phyloP scores from a whole-genome alignment of 2,888 invertebrate genomes.

The Epinotia nisella region DNA sequence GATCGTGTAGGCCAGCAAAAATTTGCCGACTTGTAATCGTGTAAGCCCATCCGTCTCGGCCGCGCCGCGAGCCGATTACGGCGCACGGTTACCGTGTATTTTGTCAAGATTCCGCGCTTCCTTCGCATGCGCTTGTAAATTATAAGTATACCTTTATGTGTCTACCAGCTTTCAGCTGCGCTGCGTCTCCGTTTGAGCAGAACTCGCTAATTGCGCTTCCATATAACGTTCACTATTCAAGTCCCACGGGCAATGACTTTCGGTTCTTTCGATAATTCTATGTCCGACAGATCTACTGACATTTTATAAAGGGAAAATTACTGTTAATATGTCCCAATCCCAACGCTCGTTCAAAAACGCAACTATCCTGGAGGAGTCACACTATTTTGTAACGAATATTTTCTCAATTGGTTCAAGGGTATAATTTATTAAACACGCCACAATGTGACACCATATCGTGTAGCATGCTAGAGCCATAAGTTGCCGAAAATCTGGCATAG shows the following conservation, averaged over 20 bases:
- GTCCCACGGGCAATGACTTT: not conserved
- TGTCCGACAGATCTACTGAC: too few relatives aligned
- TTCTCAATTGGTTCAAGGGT: not conserved
- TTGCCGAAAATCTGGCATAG: not conserved
- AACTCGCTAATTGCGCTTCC: not conserved
- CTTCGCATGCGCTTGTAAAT: conserved; percentile 42
- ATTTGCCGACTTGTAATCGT: conserved; percentile 34
- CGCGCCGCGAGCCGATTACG: conserved; percentile 67
- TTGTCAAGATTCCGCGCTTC: conserved; percentile 56
- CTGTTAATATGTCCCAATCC: too few relatives aligned
- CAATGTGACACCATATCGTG: not conserved
- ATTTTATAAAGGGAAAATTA: too few relatives aligned
- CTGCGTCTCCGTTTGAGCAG: not conserved
- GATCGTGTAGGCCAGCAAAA: conserved; percentile 7
- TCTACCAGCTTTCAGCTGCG: not conserved
- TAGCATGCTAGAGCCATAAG: not conserved
- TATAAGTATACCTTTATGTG: not conserved
- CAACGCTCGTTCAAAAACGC: too few relatives aligned
- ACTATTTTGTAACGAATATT: not conserved
- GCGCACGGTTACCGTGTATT: conserved; percentile 52
- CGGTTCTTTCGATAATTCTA: too few relatives aligned
- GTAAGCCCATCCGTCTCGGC: conserved; percentile 48
- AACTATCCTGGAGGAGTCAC: not conserved
- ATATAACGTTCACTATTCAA: not conserved
- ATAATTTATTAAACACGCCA: not conserved